Conservation (phyloP, 1,140 invertebrate genomes). For the Zaprionus taronus region DNA sequence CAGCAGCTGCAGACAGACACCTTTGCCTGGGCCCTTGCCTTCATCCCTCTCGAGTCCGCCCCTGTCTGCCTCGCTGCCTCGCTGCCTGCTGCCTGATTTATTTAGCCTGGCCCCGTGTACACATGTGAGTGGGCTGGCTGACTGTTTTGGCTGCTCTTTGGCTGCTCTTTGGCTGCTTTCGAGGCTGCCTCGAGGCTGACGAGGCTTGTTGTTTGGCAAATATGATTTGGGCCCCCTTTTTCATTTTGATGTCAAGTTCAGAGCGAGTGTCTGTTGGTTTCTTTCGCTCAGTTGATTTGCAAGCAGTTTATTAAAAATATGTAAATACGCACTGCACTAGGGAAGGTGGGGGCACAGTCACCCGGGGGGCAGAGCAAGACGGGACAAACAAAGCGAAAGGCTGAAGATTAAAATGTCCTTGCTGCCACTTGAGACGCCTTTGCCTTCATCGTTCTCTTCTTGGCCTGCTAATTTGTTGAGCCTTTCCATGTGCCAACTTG, state of each 20-base stretch:
- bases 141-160: conserved; percentile 6
- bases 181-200: conserved; percentile 16
- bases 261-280: conserved; percentile 21
- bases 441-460: background rate
- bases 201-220: conserved; percentile 64
- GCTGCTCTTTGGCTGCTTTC: background rate
- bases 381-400: conserved; percentile 20
- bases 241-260: conserved; percentile 72
- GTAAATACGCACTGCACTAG: conserved; percentile 37
- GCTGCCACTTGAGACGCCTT: conserved; percentile 20
- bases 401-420: conserved; percentile 37
- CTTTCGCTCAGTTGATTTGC: conserved; percentile 63
- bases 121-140: conserved; percentile 49
- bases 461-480: conserved; percentile 41
- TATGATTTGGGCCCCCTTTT: conserved; percentile 61
- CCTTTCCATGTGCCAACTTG: conserved; percentile 1
- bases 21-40: conserved; percentile 29
- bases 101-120: conserved; percentile 47
- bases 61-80: conserved; percentile 1
- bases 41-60: background rate
- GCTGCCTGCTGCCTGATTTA: conserved; percentile 25
- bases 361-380: background rate
- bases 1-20: conserved; percentile 45
- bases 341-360: background rate
- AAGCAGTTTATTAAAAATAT: conserved; percentile 71